Base-by-base conservation (phyloP, 2,113 vertebrate species). In the Andinoacara biseriatus region DNA sequence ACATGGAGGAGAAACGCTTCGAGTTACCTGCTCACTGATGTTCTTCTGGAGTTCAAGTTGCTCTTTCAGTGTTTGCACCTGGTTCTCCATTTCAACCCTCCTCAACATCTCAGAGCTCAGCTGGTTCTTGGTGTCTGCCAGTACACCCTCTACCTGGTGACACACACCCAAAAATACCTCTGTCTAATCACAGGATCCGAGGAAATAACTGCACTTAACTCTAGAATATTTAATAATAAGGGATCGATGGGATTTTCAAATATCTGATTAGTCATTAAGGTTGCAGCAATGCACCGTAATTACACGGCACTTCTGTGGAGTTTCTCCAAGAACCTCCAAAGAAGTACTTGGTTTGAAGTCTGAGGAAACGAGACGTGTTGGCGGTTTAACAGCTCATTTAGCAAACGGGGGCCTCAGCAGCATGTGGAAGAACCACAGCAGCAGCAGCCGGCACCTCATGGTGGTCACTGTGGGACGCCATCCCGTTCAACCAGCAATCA, bases 11-110 rank as follows among this genome's bases (percentile, higher is more conserved):
- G 11, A 13, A 43, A 5, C 5, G 11, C 11, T 5, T 13, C 4
- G 11, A 7, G 85, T 22, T 92, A 97, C 97, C 88, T 97, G 94
- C 67, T 96, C 93, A 1, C 92, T 83, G 77, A 97, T 88, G 84
- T 83, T 93, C 81, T 92, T 96, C 92, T 96, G 95, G 49, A 98
- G 96, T 2, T 83, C 92, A 11, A 97, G 88, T 92, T 97, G 90
- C 86, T 97, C 97, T 57, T 91, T 93, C 10, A 97, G 76, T 2
- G 95, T 97, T 88, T 96, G 96, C 63, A 94, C 63, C 74, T 95
- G 89, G 92, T 97, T 97, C 94, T 97, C 96, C 67, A 95, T 31
- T 11, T 97, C 96, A 13, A 94, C 95, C 5, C 95, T 94, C 62
- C 81, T 91, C 81, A 98, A 33, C 88, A 93, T 95, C 94, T 97